These are phyloP conservation scores for Tyrophagus putrescentiae DNA, from an alignment of 1,140 invertebrate species.

Conservation along the genomic window DNA sequence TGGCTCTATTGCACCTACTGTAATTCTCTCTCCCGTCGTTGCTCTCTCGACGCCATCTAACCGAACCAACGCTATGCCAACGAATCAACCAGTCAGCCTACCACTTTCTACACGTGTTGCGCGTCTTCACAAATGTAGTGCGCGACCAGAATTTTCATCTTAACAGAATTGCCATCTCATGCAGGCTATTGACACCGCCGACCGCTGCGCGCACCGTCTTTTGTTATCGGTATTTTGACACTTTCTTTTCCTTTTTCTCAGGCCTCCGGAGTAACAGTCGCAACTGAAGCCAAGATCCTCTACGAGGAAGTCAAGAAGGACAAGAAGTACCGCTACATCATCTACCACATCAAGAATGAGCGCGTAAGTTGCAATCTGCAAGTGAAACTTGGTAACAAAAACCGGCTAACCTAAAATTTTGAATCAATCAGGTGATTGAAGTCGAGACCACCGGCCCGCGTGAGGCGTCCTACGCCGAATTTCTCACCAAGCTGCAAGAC, in stretches of 20 bases:
- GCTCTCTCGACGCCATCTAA: not conserved
- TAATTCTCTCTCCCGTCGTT: not conserved
- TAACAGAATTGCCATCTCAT: too few relatives aligned
- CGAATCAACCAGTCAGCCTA: not conserved
- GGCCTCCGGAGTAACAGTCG: constrained; percentile 89
- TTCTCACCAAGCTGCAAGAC: constrained; percentile 75
- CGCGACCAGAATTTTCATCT: too few relatives aligned
- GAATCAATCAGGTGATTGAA: constrained; percentile 30
- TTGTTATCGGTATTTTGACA: not conserved
- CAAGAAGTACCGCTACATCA: constrained; percentile 88
- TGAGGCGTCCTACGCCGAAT: constrained; percentile 71
- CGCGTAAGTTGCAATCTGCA: constrained; percentile 44
- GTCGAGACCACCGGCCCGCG: constrained; percentile 41
- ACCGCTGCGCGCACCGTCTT: too few relatives aligned
- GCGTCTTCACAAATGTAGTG: not conserved
- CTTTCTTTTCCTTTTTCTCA: constrained; percentile 32
- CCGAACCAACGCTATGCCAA: not conserved
- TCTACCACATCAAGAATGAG: constrained; percentile 86
- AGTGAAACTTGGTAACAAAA: not conserved
- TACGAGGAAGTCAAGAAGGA: constrained; percentile 95
- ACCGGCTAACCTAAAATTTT: not conserved
- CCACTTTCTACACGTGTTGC: not conserved
- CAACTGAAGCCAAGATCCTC: constrained; percentile 79
- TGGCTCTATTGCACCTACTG: not conserved
- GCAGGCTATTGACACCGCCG: too few relatives aligned